Base-by-base conservation (phyloP, 2,888 invertebrate genomes). In the Zeuzera pyrina region DNA sequence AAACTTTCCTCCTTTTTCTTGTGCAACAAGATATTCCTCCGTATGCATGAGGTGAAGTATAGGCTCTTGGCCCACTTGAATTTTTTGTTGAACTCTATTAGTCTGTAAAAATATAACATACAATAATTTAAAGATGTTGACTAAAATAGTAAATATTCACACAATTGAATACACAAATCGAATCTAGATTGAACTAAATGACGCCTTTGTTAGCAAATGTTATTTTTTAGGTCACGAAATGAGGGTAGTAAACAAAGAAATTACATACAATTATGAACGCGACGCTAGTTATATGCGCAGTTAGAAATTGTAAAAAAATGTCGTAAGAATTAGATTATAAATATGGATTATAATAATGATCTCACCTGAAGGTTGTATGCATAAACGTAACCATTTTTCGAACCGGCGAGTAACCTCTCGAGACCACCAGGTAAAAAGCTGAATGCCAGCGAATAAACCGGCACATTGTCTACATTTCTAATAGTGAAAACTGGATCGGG, bases 331-430 rank as follows among this genome's bases (percentile, higher is more conserved):
- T 25, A 12, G 13, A 25, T 12, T 11, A 25, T 15, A 10, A 14
- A 14, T 21, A 28, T 33, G 14, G 5, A 28, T 12, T 11, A 23
- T 5, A 15, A 26, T 5, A 4, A 5, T 56, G 52, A 58, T 51
- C 76, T 77, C 76, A 92, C 92, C 85, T 90, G 88, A 64, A 93
- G 84, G 78, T 93, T 90, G 91, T 91, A 93, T 59, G 91, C 86
- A 69, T 90, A 89, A 48, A 93, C 87, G 54, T 84, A 87, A 48
- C 93, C 93, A 62, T 87, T 88, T 59, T 89, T 87, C 16, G 91
- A 89, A 38, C 92, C 92, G 51, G 90, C 91, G 58, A 91, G 86
- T 52, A 93, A 78, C 57, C 86, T 83, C 57, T 88, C 87, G 43
- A 86, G 84, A 48, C 84, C 84, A 42, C 86, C 85, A 43, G 76